Evolutionary conservation across 2,113 vertebrate genomes (phyloP), one percentile per base, ranked within the genome.

Genomic region (Maccullochella peelii): DNA sequence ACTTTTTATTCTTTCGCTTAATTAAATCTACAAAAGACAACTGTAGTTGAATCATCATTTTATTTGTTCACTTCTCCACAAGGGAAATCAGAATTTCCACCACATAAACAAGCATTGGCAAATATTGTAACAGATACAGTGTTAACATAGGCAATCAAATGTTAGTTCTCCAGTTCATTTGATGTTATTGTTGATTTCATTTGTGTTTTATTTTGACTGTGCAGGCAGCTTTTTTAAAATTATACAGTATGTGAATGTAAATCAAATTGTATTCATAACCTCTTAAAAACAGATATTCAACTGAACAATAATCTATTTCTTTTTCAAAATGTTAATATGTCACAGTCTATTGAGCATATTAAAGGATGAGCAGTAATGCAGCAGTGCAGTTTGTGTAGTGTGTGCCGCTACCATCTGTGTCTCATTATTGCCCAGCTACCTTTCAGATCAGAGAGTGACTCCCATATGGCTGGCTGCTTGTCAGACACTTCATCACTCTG

Each of bases 341-440:
- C 27, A 25, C 25, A 40, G 30, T 66, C 8, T 21, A 14, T 3
- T 67, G 2, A 49, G n/a, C 4, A 20, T 58, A n/a, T 16, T 6
- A 38, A 42, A 30, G 23, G 69, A 79, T 8, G 25, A 73, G 33
- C 33, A 33, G 33, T 33, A 33, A 33, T 33, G 33, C 33, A 33
- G 33, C 33, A 33, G 33, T 77, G 44, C 16, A 33, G n/a, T 36
- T 65, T 50, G 12, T 54, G 67, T 75, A 54, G 25, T 66, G 65
- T 38, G 50, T 21, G 67, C 68, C 23, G 12, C 50, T 12, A 61
- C 82, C 90, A 93, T 90, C 90, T 93, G 92, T 67, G 66, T 86
- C 83, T 90, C 83, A 88, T 94, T 92, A 92, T 78, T 67, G 76
- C 47, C 9, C 49, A 47, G 68, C 72, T 75, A 79, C 81, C 81